Evolutionary conservation across 1,140 invertebrate genomes (phyloP), one percentile per base, ranked within the genome.

Genomic region (Dendroctonus valens): DNA sequence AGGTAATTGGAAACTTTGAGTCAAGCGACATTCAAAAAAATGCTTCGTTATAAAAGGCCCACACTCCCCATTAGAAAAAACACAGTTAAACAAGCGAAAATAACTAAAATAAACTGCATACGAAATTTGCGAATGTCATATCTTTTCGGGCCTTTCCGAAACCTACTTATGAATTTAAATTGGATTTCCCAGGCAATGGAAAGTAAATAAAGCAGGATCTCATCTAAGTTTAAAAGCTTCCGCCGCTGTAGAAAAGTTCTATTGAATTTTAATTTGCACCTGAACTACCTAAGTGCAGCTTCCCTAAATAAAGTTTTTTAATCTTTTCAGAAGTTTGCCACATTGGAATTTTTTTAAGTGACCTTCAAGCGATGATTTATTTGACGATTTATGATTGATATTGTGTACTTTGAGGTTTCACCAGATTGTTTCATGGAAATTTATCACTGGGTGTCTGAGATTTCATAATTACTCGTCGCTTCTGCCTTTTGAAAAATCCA

Each of bases 211-310:
- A 61, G 59, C n/a, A 37, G 48, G 41, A 61, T 51, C 49, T 53
- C 58, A 59, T 61, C 59, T 61, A 61, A 61, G 59, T 61, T 51
- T 51, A 41, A 61, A 61, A 61, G 44, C 48, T 52, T 61, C 12
- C 39, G 50, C 3, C 7, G 58, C 58, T 49, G 50, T 41, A 53
- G 59, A 52, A 61, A 61, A 61, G 38, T 61, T 61, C 52, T 61
- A 61, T 61, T 61, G 59, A 61, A 61, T 61, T 61, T 61, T 61
- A 61, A 61, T 61, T 61, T 61, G 59, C 59, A 61, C 59, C 59
- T 61, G 59, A 59, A 59, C 58, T 59, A 41, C 59, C 39, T 51
- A 61, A 53, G 48, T 52, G 59, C 59, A 52, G n/a, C 49, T 61
- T 40, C 40, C 41, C 50, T 52, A 61, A 61, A 61, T 61, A 61